These are phyloP conservation scores for Chunga burmeisteri DNA, from an alignment of 2,113 vertebrate genomes.

Conservation along the genomic window DNA sequence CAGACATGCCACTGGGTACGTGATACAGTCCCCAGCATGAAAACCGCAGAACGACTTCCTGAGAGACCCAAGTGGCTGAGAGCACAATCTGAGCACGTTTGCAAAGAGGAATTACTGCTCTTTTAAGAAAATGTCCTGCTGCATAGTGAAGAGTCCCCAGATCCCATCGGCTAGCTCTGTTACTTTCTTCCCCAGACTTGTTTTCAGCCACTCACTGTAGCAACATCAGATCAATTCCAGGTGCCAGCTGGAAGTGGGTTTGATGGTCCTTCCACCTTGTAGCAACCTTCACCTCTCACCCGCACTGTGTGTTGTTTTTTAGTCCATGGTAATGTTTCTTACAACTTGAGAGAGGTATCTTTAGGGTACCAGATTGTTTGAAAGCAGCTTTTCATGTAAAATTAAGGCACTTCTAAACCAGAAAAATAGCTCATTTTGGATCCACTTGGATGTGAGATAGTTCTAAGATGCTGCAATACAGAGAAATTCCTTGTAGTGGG, in stretches of 20 bases:
- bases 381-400: not conserved
- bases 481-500: not conserved
- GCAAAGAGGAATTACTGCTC: not conserved
- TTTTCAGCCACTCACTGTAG: not conserved
- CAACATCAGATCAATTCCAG: not conserved
- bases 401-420: not conserved
- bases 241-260: not conserved
- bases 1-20: not conserved
- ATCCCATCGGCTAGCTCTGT: not conserved
- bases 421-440: not conserved
- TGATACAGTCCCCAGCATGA: not conserved
- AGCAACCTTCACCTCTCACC: not conserved
- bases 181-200: not conserved
- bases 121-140: not conserved
- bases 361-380: not conserved
- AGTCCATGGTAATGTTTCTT: not conserved
- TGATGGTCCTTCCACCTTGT: not conserved
- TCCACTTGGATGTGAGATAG: not conserved
- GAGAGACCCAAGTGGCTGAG: not conserved
- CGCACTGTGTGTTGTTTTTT: fast-evolving
- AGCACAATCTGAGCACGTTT: not conserved
- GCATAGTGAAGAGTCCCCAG: not conserved
- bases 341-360: not conserved
- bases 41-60: not conserved
- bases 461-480: not conserved